Conservation (phyloP, 2,888 invertebrate genomes). For the Nomada flava region DNA sequence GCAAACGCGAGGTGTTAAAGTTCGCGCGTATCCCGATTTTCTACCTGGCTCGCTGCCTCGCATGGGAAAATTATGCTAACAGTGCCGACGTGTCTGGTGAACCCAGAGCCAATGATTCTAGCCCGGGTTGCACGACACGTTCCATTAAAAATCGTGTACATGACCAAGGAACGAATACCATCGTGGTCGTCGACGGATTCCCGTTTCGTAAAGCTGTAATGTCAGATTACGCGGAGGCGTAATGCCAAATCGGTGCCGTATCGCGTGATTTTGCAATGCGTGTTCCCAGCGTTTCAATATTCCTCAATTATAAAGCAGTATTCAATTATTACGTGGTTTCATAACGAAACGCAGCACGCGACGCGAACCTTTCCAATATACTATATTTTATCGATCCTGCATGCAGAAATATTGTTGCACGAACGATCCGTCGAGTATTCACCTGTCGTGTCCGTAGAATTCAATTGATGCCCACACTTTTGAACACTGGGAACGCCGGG, state of each 20-base stretch:
- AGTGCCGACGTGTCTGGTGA: neutral
- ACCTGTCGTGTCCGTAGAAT: neutral
- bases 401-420: neutral
- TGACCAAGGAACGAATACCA: slow-evolving; percentile 1
- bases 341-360: neutral
- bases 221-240: neutral
- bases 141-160: slow-evolving; percentile 19
- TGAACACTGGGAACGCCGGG: neutral
- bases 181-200: slow-evolving; percentile 15
- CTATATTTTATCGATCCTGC: neutral
- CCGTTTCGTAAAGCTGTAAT: slow-evolving; percentile 5
- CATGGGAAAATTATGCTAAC: slow-evolving; percentile 53
- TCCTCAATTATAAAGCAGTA: neutral
- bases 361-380: neutral
- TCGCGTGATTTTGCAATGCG: neutral
- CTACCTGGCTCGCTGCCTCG: slow-evolving; percentile 2
- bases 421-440: neutral
- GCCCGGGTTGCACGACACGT: slow-evolving; percentile 10
- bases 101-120: slow-evolving; percentile 9
- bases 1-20: slow-evolving; percentile 64
- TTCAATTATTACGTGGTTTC: slow-evolving; percentile 8
- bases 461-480: neutral
- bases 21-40: slow-evolving; percentile 45
- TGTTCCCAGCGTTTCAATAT: slow-evolving; percentile 10
- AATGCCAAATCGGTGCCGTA: slow-evolving; percentile 5